Evolutionary conservation across 1,140 invertebrate species (phyloP).

Genomic region (Neotoxoptera formosana): DNA sequence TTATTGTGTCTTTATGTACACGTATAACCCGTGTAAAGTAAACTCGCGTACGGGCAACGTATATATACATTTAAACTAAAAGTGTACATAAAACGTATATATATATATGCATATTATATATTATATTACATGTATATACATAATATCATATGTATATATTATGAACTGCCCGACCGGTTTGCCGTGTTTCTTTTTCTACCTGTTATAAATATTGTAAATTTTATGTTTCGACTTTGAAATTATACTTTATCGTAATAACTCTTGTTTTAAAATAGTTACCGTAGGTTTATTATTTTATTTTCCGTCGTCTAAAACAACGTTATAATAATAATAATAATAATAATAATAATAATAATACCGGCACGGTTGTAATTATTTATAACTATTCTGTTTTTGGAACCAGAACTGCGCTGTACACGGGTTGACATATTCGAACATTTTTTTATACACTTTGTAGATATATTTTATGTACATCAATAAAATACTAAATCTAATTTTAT

Average conservation of each 20-base stretch:
- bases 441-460: background rate
- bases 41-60: background rate
- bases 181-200: background rate
- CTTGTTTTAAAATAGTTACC: background rate
- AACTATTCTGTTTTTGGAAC: background rate
- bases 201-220: background rate
- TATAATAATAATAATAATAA: too few relatives aligned
- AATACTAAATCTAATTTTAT: background rate
- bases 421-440: background rate
- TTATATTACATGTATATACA: background rate
- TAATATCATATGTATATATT: background rate
- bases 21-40: background rate
- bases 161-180: background rate
- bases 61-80: constrained; percentile 6
- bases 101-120: background rate
- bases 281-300: background rate
- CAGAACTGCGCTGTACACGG: background rate
- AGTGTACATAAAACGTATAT: too few relatives aligned
- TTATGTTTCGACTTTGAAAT: background rate
- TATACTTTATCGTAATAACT: background rate
- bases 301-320: background rate
- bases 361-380: background rate
- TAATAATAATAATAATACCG: too few relatives aligned
- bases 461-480: background rate
- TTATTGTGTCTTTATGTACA: background rate